A percentile compares a stretch with the other conserved stretches of the same genome.
These are phyloP conservation scores for Rhinella marina DNA, from an alignment of 2,797 vertebrate genomes.

Conservation along the genomic window DNA sequence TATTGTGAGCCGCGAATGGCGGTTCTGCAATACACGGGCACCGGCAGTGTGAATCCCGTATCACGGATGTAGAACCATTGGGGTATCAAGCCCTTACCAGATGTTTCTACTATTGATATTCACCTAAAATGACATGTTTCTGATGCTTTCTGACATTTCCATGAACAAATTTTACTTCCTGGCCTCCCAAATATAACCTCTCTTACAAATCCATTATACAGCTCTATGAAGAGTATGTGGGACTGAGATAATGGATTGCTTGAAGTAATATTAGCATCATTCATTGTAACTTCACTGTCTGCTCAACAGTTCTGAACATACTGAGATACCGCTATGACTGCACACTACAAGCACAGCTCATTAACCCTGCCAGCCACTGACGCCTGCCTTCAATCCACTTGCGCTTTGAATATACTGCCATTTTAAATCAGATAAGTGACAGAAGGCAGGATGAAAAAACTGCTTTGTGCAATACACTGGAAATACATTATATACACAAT, in stretches of 20 bases:
- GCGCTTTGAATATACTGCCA: not conserved
- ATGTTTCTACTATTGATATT: not conserved
- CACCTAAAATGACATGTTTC: not conserved
- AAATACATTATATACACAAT: not conserved
- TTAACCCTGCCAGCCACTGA: slow-evolving; percentile 19
- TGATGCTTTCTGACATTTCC: slow-evolving; percentile 3
- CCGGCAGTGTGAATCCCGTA: too few species aligned
- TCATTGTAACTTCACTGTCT: slow-evolving; percentile 35
- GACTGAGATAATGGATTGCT: slow-evolving; percentile 28
- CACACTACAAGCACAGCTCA: slow-evolving; percentile 8
- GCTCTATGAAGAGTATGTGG: slow-evolving; percentile 31
- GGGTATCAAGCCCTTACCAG: not conserved
- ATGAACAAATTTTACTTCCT: slow-evolving; percentile 8
- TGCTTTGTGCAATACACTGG: too few species aligned
- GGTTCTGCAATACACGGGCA: too few species aligned
- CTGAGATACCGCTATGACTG: slow-evolving; percentile 15
- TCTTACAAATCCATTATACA: slow-evolving; percentile 11
- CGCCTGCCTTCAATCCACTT: not conserved
- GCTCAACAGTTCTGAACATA: slow-evolving; percentile 29
- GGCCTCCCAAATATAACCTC: slow-evolving; percentile 25
- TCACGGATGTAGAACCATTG: too few species aligned
- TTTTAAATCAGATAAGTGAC: not conserved
- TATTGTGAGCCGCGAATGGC: too few species aligned
- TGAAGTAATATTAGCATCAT: slow-evolving; percentile 32
- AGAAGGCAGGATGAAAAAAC: not conserved